Evolutionary conservation across 2,113 vertebrate genomes (phyloP).

Genomic region (Ammodytes marinus): DNA sequence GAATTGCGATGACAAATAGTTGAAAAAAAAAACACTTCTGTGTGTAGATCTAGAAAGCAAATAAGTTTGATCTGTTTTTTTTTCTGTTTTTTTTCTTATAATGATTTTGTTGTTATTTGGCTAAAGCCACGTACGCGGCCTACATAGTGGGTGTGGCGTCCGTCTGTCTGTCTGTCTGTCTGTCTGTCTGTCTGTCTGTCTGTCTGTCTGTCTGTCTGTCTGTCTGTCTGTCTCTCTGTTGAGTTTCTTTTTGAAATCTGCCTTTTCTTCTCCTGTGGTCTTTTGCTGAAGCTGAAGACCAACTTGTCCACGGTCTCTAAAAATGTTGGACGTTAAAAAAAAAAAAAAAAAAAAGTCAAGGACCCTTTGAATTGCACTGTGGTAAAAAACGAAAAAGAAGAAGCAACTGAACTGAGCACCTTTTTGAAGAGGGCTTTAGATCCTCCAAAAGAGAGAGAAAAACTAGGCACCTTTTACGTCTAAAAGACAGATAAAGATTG

Average conservation of each 20-base stretch:
- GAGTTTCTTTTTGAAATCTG: slow-evolving; percentile 40
- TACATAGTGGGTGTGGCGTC: slow-evolving; percentile 46
- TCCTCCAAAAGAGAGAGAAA: slow-evolving; percentile 55
- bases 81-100: slow-evolving; percentile 6
- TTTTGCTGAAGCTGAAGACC: slow-evolving; percentile 72
- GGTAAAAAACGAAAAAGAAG: slow-evolving; percentile 53
- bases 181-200: too few relatives aligned
- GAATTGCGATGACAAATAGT: slow-evolving; percentile 64
- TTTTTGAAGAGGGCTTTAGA: slow-evolving; percentile 55
- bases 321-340: slow-evolving; percentile 65
- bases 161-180: too few relatives aligned
- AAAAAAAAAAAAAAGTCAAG: slow-evolving; percentile 52
- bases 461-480: slow-evolving; percentile 65
- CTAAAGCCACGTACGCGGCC: slow-evolving; percentile 42
- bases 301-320: slow-evolving; percentile 73
- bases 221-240: too few relatives aligned
- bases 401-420: slow-evolving; percentile 59
- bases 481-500: slow-evolving; percentile 24
- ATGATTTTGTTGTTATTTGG: slow-evolving; percentile 50
- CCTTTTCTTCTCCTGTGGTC: slow-evolving; percentile 72
- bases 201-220: too few relatives aligned
- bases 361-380: slow-evolving; percentile 81
- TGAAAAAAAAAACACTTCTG: slow-evolving; percentile 41
- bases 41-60: slow-evolving; percentile 72
- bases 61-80: slow-evolving; percentile 43